These are phyloP conservation scores for Xiphias gladius DNA, from an alignment of 2,113 vertebrate genomes.

Conservation along the genomic window DNA sequence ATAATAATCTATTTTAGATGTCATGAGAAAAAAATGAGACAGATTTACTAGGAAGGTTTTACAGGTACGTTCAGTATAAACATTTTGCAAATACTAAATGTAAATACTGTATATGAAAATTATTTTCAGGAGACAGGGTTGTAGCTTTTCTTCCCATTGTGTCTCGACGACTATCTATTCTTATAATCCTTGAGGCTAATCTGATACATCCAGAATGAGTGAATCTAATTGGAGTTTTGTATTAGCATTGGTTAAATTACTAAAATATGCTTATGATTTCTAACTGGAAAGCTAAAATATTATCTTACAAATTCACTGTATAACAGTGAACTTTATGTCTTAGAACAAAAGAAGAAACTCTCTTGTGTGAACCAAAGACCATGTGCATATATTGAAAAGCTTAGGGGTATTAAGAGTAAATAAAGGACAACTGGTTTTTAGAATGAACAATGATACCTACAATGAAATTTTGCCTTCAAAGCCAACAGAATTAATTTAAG, in stretches of 20 bases:
- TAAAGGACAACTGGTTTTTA: neutral
- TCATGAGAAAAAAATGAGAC: too few species aligned
- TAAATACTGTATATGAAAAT: too few species aligned
- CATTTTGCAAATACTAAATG: too few species aligned
- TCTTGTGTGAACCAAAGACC: neutral
- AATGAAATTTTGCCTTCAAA: neutral
- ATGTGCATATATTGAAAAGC: neutral
- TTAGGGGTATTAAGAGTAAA: neutral
- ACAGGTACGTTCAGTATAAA: too few species aligned
- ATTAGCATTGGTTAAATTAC: neutral
- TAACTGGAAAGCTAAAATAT: too few species aligned
- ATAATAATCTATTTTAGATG: too few species aligned
- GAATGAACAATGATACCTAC: neutral
- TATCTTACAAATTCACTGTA: too few species aligned
- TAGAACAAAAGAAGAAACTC: too few species aligned
- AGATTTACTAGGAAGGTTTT: too few species aligned
- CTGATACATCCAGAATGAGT: neutral
- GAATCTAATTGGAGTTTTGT: neutral
- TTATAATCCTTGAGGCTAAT: too few species aligned
- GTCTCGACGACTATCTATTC: neutral
- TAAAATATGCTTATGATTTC: too few species aligned
- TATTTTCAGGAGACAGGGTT: neutral
- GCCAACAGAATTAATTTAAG: neutral
- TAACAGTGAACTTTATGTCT: too few species aligned
- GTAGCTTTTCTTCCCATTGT: neutral